phyloP scores from a whole-genome alignment of 92 coral and sea anemone species.

The Parazoanthus darwini region DNA sequence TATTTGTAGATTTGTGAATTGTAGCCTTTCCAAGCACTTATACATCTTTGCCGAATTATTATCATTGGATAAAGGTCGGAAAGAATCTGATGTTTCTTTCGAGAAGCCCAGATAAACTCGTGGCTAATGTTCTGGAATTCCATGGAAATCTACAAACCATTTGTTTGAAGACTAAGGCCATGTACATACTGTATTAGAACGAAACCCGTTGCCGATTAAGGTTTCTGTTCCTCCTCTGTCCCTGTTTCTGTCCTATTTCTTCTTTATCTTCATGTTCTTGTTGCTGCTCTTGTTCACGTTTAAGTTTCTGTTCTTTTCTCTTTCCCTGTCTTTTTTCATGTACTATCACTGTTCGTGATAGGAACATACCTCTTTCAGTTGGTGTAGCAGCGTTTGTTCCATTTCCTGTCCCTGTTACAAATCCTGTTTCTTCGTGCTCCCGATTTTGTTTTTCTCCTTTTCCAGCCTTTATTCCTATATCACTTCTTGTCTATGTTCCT shows the following conservation, averaged over 20 bases:
- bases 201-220: conserved; percentile 6
- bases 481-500: too few species aligned
- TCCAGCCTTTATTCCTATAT: neutral
- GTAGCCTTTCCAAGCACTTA: neutral
- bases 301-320: conserved; percentile 1
- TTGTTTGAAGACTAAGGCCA: too few species aligned
- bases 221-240: neutral
- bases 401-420: neutral
- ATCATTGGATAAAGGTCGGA: neutral
- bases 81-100: neutral
- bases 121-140: neutral
- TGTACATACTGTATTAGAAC: conserved; percentile 1
- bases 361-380: neutral
- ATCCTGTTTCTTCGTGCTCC: neutral
- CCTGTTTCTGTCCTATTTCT: neutral
- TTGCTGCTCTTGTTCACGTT: neutral
- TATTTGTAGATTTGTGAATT: neutral
- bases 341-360: conserved; percentile 7
- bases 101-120: neutral
- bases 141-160: neutral
- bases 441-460: neutral
- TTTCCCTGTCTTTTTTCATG: conserved; percentile 1
- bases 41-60: neutral
- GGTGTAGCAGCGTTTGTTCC: neutral
- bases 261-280: conserved; percentile 6